phyloP scores from a whole-genome alignment of 2,113 vertebrate genomes.

The Clarias macrocephalus region DNA sequence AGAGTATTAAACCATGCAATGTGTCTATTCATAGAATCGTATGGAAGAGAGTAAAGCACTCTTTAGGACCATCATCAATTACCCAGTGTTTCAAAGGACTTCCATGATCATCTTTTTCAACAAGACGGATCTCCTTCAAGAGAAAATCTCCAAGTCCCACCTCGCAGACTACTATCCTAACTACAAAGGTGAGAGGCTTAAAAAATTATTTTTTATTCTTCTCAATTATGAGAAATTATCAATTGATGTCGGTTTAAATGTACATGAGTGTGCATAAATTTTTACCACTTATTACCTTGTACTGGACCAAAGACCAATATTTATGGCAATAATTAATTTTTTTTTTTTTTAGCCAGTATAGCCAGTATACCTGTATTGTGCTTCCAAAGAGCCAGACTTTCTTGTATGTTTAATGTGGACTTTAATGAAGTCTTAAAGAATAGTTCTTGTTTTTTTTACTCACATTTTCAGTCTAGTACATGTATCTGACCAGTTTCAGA shows the following conservation, averaged over 20 bases:
- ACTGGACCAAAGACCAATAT: too few species aligned
- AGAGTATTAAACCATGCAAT: background rate
- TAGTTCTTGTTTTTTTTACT: too few species aligned
- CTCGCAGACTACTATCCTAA: slow-evolving; percentile 81
- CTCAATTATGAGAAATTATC: background rate
- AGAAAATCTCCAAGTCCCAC: slow-evolving; percentile 83
- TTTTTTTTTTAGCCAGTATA: too few species aligned
- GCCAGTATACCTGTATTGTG: background rate
- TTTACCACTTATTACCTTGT: too few species aligned
- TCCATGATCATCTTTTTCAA: slow-evolving; percentile 89
- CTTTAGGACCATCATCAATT: slow-evolving; percentile 82
- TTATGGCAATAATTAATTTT: too few species aligned
- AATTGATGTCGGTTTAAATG: background rate
- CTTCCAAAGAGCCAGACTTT: too few species aligned
- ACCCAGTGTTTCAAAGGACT: slow-evolving; percentile 80
- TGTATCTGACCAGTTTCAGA: too few species aligned
- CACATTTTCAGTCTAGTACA: too few species aligned
- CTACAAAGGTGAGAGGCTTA: slow-evolving; percentile 72
- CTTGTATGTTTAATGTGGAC: too few species aligned
- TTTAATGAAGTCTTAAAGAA: too few species aligned
- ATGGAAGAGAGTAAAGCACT: slow-evolving; percentile 85
- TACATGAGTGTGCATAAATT: background rate
- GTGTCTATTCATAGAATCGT: slow-evolving; percentile 74
- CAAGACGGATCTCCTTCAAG: slow-evolving; percentile 84
- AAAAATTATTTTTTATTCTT: background rate